These are phyloP conservation scores for Dolichotis patagonum DNA, from an alignment of 2,113 vertebrate species.

Conservation along the genomic window DNA sequence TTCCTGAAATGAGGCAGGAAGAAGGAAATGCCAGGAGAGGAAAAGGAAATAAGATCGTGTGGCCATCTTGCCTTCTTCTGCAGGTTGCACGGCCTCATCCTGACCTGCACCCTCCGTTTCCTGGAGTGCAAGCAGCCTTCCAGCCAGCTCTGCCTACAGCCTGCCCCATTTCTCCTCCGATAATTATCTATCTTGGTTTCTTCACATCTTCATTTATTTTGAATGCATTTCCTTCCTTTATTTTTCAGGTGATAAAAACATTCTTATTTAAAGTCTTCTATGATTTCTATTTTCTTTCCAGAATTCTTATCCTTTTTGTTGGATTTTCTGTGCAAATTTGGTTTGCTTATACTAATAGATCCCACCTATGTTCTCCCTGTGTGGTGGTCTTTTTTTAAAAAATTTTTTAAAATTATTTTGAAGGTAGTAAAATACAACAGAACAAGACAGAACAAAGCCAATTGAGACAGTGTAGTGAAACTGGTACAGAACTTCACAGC, in stretches of 20 bases:
- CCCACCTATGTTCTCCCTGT: accelerated
- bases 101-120: accelerated
- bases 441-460: too few relatives aligned
- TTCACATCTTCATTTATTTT: neutral
- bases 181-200: neutral
- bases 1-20: neutral
- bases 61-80: neutral
- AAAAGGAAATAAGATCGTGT: accelerated
- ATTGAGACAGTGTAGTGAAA: too few relatives aligned
- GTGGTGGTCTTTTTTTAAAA: too few relatives aligned
- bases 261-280: neutral
- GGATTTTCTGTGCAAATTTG: neutral
- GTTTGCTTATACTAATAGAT: neutral
- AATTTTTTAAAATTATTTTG: too few relatives aligned
- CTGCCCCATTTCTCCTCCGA: neutral
- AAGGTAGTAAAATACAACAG: too few relatives aligned
- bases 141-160: neutral
- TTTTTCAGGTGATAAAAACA: neutral
- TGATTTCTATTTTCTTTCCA: neutral
- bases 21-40: neutral
- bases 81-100: accelerated
- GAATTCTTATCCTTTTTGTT: neutral
- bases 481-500: too few relatives aligned
- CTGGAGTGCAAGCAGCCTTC: accelerated
- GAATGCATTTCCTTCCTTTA: neutral